Conservation (phyloP, 2,113 vertebrate species). For the Emberiza fucata region DNA sequence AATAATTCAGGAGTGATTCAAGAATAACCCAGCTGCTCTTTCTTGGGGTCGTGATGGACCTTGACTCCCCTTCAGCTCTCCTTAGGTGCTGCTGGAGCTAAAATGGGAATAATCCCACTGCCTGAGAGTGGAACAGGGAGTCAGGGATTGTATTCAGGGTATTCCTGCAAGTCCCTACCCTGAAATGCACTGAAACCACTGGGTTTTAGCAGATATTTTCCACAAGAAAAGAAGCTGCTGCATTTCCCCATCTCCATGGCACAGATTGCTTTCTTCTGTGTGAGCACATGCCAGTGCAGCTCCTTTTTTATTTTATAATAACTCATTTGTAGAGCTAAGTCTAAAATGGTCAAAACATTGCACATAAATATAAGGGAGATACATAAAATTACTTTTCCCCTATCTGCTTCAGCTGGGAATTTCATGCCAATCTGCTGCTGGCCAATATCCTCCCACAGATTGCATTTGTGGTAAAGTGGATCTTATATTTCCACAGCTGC, state of each 20-base stretch:
- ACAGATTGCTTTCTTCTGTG: not conserved
- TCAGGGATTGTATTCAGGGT: not conserved
- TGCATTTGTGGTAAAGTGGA: conserved; percentile 11
- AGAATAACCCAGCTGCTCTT: not conserved
- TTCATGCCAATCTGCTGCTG: conserved; percentile 17
- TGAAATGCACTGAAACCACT: not conserved
- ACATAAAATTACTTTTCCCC: conserved; percentile 23
- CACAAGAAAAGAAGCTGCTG: not conserved
- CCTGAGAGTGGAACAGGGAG: not conserved
- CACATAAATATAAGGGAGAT: not conserved
- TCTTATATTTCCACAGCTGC: conserved; percentile 4
- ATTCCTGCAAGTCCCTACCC: not conserved
- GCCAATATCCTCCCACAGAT: conserved; percentile 2
- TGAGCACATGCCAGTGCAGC: not conserved
- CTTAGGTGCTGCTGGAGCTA: not conserved
- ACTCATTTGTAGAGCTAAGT: not conserved
- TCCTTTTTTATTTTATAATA: not conserved
- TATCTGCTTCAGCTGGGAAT: not conserved
- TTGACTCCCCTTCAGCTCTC: not conserved
- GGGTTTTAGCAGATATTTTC: not conserved
- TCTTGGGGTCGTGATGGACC: not conserved
- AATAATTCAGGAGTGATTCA: not conserved
- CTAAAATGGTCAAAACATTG: not conserved
- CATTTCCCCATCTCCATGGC: not conserved
- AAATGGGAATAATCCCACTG: not conserved